These are phyloP conservation scores for Tethya wilhelma DNA, from an alignment of 37 sponge, comb jelly and placozoan species.

Conservation along the genomic window DNA sequence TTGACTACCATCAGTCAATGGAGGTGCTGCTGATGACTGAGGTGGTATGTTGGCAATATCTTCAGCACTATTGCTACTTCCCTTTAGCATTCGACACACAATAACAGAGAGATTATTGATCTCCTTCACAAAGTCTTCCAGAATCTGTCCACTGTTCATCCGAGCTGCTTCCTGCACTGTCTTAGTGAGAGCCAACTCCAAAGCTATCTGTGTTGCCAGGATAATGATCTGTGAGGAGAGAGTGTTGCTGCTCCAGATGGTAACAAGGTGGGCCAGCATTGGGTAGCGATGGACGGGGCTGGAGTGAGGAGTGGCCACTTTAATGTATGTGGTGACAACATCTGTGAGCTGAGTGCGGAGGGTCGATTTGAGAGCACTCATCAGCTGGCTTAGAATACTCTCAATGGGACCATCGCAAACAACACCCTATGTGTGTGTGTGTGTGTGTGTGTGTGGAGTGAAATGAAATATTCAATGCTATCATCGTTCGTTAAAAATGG, in stretches of 20 bases:
- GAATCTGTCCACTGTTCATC: neutral
- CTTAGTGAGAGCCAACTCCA: slow-evolving; percentile 6
- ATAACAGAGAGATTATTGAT: neutral
- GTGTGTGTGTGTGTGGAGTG: no score
- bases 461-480: no score
- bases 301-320: neutral
- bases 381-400: slow-evolving; percentile 15
- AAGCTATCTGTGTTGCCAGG: slow-evolving; percentile 22
- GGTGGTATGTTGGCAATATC: neutral
- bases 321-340: neutral
- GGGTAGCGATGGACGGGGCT: neutral
- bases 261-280: slow-evolving; percentile 9
- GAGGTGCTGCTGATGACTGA: no score
- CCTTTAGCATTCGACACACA: neutral
- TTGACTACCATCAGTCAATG: no score
- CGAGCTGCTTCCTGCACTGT: slow-evolving; percentile 17
- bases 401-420: slow-evolving; percentile 59
- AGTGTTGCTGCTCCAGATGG: slow-evolving; percentile 12
- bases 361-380: slow-evolving; percentile 28
- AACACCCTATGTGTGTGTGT: slow-evolving; percentile 58
- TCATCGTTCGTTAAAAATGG: neutral
- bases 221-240: slow-evolving; percentile 29
- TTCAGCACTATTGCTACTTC: neutral
- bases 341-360: slow-evolving; percentile 45
- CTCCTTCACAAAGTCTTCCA: slow-evolving; percentile 10